Conservation (phyloP, 1,140 invertebrate genomes). For the Tenebrio molitor region DNA sequence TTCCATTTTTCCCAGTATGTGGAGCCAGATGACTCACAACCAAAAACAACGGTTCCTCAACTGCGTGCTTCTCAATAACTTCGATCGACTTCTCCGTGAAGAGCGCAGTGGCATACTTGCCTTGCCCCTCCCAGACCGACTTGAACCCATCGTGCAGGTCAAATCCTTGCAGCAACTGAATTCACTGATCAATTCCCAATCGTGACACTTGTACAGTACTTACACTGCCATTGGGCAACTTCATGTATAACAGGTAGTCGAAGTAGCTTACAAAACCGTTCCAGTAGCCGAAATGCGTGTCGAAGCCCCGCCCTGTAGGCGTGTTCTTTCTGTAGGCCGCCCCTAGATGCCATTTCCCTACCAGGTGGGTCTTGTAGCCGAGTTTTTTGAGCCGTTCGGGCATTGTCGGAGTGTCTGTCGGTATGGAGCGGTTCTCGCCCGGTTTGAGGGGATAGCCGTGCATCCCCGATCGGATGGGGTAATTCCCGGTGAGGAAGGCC, state of each 20-base stretch:
- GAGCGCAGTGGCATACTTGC: slow-evolving; percentile 83
- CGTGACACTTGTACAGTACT: background rate
- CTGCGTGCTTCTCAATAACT: slow-evolving; percentile 77
- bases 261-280: slow-evolving; percentile 74
- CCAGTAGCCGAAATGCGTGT: slow-evolving; percentile 77
- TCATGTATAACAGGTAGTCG: slow-evolving; percentile 67
- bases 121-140: slow-evolving; percentile 69
- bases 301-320: slow-evolving; percentile 74
- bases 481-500: slow-evolving; percentile 84
- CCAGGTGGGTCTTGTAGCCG: slow-evolving; percentile 85
- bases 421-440: slow-evolving; percentile 71
- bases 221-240: background rate
- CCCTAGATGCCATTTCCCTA: slow-evolving; percentile 94
- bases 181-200: no score
- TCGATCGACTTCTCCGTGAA: slow-evolving; percentile 80
- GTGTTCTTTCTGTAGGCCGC: slow-evolving; percentile 65
- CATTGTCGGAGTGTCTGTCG: slow-evolving; percentile 70
- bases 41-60: slow-evolving; percentile 78
- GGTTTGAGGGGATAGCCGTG: slow-evolving; percentile 73
- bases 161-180: no score
- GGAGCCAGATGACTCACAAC: slow-evolving; percentile 85
- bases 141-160: slow-evolving; percentile 59
- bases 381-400: slow-evolving; percentile 81
- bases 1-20: slow-evolving; percentile 79
- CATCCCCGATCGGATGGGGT: slow-evolving; percentile 76